These are phyloP conservation scores for Galbula dea DNA, from an alignment of 2,113 vertebrate genomes.

Conservation along the genomic window DNA sequence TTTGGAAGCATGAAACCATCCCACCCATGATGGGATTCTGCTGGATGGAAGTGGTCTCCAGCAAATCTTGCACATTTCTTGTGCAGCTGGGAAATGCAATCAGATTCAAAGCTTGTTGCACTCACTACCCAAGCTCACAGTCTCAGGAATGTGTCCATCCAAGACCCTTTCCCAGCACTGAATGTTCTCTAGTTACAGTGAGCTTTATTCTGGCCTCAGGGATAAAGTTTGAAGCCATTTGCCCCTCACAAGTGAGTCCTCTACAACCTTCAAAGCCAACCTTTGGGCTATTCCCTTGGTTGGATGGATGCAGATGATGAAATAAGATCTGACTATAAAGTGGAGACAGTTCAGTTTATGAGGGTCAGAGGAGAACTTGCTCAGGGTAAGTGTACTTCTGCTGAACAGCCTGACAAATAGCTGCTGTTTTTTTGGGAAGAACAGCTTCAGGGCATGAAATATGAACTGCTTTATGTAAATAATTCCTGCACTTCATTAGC, in stretches of 20 bases:
- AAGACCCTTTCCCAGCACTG: background rate
- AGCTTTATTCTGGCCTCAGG: background rate
- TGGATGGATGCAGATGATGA: background rate
- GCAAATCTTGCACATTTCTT: background rate
- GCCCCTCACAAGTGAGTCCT: background rate
- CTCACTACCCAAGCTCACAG: background rate
- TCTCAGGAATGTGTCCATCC: background rate
- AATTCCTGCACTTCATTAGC: background rate
- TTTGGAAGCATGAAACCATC: background rate
- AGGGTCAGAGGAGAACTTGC: background rate
- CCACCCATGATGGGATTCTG: background rate
- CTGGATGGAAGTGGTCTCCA: background rate
- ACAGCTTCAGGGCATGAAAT: background rate
- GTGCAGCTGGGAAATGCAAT: background rate
- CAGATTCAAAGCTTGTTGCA: background rate
- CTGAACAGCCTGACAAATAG: background rate
- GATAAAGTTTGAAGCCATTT: background rate
- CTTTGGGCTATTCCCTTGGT: background rate
- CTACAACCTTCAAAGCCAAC: background rate
- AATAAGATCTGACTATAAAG: background rate
- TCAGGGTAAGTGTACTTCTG: background rate
- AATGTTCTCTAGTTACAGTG: background rate
- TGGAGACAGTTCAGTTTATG: background rate
- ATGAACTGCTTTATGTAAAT: background rate
- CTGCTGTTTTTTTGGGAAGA: background rate